Base-by-base conservation (phyloP, 2,797 vertebrate species). In the Alcedo quadribrachys region DNA sequence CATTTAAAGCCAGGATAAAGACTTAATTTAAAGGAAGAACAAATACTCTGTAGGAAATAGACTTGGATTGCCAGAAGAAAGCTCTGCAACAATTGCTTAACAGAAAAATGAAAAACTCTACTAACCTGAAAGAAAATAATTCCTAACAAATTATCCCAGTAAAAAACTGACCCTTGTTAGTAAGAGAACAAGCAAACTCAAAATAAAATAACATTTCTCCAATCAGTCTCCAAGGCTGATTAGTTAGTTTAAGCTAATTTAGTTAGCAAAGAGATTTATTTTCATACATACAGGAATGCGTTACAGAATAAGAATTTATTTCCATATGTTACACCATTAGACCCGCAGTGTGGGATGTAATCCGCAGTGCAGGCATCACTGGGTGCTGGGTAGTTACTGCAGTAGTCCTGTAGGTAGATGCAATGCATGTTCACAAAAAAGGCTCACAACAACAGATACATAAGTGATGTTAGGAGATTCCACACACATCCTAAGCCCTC, bases 261-360 rank as follows among this genome's bases (percentile, higher is more conserved):
- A 53, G n/a, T 9, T 57, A 60, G n/a, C 11, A n/a, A 80, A 82
- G 45, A 46, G 27, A 21, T 54, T 55, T 45, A 11, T 86, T 48
- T 62, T 71, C 65, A 66, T 87, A 85, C 84, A 0, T 85, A 94
- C 93, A 46, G 2, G 35, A 5, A 70, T 4, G 79, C 81, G 1
- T 78, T 87, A 91, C 92, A 96, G 92, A 95, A 96, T 1, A 13
- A 4, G 60, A 90, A 94, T 58, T 68, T 89, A n/a, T 90, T 95
- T 71, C 5, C 0, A 2, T 93, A 95, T 0, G 85, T 92, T 30
- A 65, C 1, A 1, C 89, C 87, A 3, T 94, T 18, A 5, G 93
- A 78, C 3, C 89, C 84, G 0, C 93, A 95, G 78, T 92, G 84
- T 5, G 94, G 94, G 5, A 8, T 0, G 0, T 78, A 90, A 14